Evolutionary conservation across 2,113 vertebrate species (phyloP).

Genomic region (Nematolebias whitei): DNA sequence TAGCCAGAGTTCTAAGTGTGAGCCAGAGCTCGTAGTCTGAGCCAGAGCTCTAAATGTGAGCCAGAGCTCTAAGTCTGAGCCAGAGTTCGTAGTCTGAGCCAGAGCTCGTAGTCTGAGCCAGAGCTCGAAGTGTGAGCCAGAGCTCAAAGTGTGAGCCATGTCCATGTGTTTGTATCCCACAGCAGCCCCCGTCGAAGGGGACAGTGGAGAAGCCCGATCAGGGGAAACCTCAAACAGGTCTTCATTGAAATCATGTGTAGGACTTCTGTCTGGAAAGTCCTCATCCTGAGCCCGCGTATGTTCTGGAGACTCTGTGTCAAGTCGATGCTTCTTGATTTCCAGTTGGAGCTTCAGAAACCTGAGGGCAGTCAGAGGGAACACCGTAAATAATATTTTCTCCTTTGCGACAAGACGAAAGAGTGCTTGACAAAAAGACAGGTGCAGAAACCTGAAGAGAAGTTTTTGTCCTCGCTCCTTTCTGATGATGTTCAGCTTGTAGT

Average conservation of each 20-base stretch:
- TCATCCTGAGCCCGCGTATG: constrained; percentile 44
- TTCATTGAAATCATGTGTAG: constrained; percentile 69
- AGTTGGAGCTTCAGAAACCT: constrained; percentile 89
- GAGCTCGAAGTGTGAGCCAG: too few relatives aligned
- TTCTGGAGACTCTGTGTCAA: constrained; percentile 70
- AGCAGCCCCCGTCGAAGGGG: constrained; percentile 20
- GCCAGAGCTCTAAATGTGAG: too few relatives aligned
- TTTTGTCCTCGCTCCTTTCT: constrained; percentile 91
- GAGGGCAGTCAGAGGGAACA: background rate
- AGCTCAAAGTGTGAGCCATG: too few relatives aligned
- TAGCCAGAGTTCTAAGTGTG: too few relatives aligned
- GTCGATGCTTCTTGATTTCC: constrained; percentile 71
- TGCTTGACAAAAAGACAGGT: background rate
- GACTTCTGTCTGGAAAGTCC: constrained; percentile 68
- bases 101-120: too few relatives aligned
- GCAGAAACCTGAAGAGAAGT: constrained; percentile 88
- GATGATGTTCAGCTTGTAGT: constrained; percentile 95
- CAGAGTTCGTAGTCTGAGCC: too few relatives aligned
- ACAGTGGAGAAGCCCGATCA: constrained; percentile 57
- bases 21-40: too few relatives aligned
- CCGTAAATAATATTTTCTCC: background rate
- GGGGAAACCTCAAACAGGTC: constrained; percentile 78
- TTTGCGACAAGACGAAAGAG: too few relatives aligned
- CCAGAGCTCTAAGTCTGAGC: too few relatives aligned
- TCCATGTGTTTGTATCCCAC: constrained; percentile 23